Evolutionary conservation across 2,113 vertebrate genomes (phyloP).

Genomic region (Pomatostomus ruficeps): DNA sequence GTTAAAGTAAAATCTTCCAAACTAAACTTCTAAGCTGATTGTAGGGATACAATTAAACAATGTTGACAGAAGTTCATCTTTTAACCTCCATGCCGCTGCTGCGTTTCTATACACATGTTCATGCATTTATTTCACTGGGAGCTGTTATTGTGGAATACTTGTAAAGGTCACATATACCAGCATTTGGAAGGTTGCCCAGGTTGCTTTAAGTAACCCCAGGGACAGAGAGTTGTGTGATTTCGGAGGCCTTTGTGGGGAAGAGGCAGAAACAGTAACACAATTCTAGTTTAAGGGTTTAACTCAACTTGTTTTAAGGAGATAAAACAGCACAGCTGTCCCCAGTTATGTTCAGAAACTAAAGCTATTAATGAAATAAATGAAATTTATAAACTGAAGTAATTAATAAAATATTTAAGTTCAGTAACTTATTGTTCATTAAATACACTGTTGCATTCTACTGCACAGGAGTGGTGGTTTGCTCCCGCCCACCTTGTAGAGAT

Average conservation of each 20-base stretch:
- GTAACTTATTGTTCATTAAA: not conserved
- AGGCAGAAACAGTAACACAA: not conserved
- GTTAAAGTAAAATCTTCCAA: not conserved
- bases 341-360: not conserved
- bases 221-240: not conserved
- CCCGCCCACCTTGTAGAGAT: not conserved
- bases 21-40: not conserved
- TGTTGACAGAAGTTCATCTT: not conserved
- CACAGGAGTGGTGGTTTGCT: not conserved
- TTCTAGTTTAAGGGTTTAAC: not conserved
- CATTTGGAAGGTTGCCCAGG: conserved; percentile 44
- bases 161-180: conserved; percentile 46
- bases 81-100: not conserved
- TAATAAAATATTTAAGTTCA: not conserved
- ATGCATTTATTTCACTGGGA: conserved; percentile 25
- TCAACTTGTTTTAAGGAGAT: not conserved
- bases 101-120: not conserved
- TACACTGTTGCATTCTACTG: not conserved
- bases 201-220: conserved; percentile 46
- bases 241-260: not conserved
- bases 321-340: not conserved
- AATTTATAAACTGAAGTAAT: not conserved
- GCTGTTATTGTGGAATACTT: conserved; percentile 9
- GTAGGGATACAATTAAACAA: not conserved
- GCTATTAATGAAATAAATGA: not conserved